These are phyloP conservation scores for Grantiella picta DNA, from an alignment of 2,113 vertebrate genomes.

Conservation along the genomic window DNA sequence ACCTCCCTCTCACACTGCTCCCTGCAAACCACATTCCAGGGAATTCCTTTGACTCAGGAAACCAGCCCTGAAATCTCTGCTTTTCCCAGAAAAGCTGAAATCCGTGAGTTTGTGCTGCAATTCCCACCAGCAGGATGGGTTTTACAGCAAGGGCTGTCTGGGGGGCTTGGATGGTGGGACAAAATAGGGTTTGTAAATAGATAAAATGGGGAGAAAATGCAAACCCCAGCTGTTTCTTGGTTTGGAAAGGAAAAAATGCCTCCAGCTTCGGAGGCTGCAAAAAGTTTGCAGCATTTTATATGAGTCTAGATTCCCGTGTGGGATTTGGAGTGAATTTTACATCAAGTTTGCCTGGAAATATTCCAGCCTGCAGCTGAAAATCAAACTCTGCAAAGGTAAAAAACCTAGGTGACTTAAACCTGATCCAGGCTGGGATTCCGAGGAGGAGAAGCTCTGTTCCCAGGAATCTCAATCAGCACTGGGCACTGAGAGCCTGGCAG, in stretches of 20 bases:
- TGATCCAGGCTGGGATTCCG: not conserved
- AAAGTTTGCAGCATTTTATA: not conserved
- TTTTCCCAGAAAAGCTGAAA: not conserved
- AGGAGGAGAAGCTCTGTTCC: not conserved
- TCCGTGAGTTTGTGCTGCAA: not conserved
- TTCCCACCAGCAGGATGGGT: not conserved
- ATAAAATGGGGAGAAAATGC: not conserved
- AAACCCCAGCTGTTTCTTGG: not conserved
- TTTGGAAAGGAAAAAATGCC: not conserved
- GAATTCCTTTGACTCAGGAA: not conserved
- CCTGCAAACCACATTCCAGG: not conserved
- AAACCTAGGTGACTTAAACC: not conserved
- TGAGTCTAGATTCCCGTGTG: not conserved
- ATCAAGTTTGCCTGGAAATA: not conserved
- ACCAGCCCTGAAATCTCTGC: not conserved
- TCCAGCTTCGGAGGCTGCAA: not conserved
- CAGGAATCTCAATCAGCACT: not conserved
- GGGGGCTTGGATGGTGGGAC: not conserved
- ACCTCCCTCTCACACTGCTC: accelerated
- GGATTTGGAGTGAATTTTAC: not conserved
- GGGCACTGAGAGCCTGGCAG: not conserved
- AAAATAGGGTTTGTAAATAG: not conserved
- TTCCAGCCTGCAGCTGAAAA: slow-evolving; percentile 16
- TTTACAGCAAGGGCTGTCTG: not conserved
- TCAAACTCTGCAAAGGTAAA: not conserved